Conservation (phyloP, 2,113 vertebrate species). For the Cathartes aura region DNA sequence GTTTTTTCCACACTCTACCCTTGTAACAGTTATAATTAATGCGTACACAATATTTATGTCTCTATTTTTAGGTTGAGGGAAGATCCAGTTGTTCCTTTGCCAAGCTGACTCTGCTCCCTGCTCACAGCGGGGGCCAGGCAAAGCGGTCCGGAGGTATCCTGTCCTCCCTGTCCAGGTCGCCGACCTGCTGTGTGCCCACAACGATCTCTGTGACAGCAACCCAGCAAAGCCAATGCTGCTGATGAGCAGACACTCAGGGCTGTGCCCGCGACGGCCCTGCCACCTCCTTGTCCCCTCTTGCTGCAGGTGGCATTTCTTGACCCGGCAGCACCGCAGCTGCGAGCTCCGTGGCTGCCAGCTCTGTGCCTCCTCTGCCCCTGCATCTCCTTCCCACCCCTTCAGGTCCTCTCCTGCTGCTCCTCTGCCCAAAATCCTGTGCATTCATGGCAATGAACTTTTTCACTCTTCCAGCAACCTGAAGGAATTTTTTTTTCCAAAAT, state of each 20-base stretch:
- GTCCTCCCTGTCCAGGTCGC: not conserved
- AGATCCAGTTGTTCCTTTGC: constrained; percentile 15
- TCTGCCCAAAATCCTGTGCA: not conserved
- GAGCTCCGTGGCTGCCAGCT: not conserved
- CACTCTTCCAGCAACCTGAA: not conserved
- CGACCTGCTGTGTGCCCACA: rapidly evolving
- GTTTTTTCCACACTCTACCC: not conserved
- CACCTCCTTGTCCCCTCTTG: rapidly evolving
- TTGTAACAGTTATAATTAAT: constrained; percentile 8
- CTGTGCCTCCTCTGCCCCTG: not conserved
- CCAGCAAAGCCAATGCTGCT: not conserved
- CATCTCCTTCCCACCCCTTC: not conserved
- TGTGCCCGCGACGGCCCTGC: rapidly evolving
- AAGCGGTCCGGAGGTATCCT: rapidly evolving
- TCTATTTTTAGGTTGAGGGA: constrained; percentile 6
- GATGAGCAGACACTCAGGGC: not conserved
- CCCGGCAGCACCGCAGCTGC: rapidly evolving
- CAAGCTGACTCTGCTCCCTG: not conserved
- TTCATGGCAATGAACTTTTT: not conserved
- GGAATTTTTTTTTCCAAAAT: not conserved
- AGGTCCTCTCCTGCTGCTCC: not conserved
- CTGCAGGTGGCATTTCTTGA: not conserved
- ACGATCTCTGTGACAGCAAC: rapidly evolving
- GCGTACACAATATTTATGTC: not conserved
- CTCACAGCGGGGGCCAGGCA: rapidly evolving